These are phyloP conservation scores for Entomyzon cyanotis DNA, from an alignment of 2,113 vertebrate genomes.

Conservation along the genomic window DNA sequence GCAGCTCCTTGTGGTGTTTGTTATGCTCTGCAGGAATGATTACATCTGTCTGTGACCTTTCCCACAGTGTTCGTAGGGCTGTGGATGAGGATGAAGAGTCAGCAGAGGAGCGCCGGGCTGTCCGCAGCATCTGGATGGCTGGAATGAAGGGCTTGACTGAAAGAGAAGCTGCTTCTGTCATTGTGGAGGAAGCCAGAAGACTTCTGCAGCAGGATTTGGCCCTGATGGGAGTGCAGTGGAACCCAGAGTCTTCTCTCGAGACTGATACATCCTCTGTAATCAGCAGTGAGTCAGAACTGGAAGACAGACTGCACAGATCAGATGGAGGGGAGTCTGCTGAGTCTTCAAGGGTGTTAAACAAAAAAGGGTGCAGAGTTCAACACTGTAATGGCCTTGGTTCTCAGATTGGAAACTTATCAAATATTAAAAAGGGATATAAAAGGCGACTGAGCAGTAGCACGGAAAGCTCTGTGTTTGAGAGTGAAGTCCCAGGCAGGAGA, in stretches of 20 bases:
- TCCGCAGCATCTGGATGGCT: constrained; percentile 84
- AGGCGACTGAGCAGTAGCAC: constrained; percentile 11
- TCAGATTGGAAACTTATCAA: not conserved
- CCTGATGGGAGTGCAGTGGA: constrained; percentile 87
- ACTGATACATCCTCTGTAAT: constrained; percentile 7
- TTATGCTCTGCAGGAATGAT: not conserved
- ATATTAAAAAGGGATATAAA: constrained; percentile 42
- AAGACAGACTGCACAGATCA: not conserved
- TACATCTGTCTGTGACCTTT: not conserved
- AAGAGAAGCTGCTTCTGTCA: constrained; percentile 84
- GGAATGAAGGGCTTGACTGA: constrained; percentile 87
- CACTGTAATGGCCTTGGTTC: not conserved
- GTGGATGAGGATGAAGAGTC: constrained; percentile 92
- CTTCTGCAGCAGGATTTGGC: constrained; percentile 91
- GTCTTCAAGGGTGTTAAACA: not conserved
- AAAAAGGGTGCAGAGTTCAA: not conserved
- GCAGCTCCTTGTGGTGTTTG: not conserved
- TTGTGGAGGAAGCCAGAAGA: constrained; percentile 88
- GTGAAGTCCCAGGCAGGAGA: not conserved
- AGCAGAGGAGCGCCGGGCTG: constrained; percentile 83
- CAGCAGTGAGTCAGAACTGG: constrained; percentile 51
- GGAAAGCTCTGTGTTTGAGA: not conserved
- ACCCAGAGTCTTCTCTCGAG: constrained; percentile 61
- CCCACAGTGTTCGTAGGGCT: constrained; percentile 77
- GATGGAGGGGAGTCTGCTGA: constrained; percentile 7